Base-by-base conservation (phyloP, 2,888 invertebrate species). In the Ophraella communa region DNA sequence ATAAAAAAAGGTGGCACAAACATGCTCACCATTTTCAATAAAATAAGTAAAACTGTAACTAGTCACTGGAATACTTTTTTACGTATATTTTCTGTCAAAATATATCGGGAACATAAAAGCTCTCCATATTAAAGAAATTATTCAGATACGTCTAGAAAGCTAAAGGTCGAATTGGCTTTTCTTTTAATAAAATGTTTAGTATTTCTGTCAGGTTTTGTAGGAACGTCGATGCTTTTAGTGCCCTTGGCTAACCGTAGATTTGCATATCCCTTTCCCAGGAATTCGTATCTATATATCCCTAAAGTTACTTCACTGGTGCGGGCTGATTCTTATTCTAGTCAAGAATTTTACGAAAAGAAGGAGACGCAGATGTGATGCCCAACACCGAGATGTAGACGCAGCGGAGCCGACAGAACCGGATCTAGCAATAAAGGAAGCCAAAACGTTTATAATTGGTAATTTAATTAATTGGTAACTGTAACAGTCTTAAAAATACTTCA, bases 291-390 rank as follows among this genome's bases (percentile, higher is more conserved):
- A 24, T 30, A 35, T 47, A 30, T 60, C 33, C 52, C 60, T 53
- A 20, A 52, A 52, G 35, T 62, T 65, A 62, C 58, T 62, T 58
- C 62, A 52, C 65, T 65, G 65, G 33, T 49, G 59, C 44, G 55
- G 60, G 78, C 80, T 79, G 76, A 80, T 81, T 81, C 74, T 72
- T 75, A 82, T 81, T 80, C 82, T 70, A 75, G 74, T 75, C 80
- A 74, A 76, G 80, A 75, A 68, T 69, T 64, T 73, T 72, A 73
- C 70, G 75, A 77, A 77, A 20, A 39, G 1, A 59, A 60, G 75
- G 77, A 80, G 80, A 80, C 81, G 77, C 78, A 77, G 78, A 78
- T 77, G 78, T 74, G 77, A 74, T 75, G 74, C 76, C 75, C 75
- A 76, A 76, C 74, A 73, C 74, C 66, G 63, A 67, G 69, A 64